Evolutionary conservation across 2,888 invertebrate genomes (phyloP), one percentile per base, ranked within the genome.

Genomic region (Cheilosia urbana): DNA sequence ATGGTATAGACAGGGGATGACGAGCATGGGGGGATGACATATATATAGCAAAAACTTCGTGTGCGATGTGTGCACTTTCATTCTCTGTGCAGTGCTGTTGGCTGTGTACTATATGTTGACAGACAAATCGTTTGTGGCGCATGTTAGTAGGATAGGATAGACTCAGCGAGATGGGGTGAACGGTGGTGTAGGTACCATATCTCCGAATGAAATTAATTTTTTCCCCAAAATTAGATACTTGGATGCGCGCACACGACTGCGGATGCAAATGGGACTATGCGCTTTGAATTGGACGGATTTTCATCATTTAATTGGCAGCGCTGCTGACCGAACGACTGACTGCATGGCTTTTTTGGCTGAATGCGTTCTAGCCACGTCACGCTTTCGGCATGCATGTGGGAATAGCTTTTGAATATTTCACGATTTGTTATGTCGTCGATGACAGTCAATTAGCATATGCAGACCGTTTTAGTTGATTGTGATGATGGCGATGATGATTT

Each of bases 361-460:
- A 24, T 30, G 68, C 55, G 45, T 57, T 63, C 40, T 57, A 60
- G 55, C n/a, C 45, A 51, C 73, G 75, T 75, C 75, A 84, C 71
- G 75, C 62, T 63, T 45, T 53, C 42, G 83, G 68, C 73, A 72
- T 69, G 63, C 83, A 75, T 60, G 58, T 75, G 79, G 21, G 79
- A 79, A 84, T 84, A 65, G 68, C 60, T 71, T 75, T 73, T 49
- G 53, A 60, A 84, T 84, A 84, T 75, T 84, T 80, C 51, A 80
- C 75, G 40, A 84, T 80, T 76, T 62, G 66, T 71, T 75, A 80
- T 80, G 66, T 66, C 63, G 60, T 71, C 80, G 80, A 80, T 84
- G 84, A 84, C 75, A 84, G 84, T 75, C 84, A 84, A 84, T 84
- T 84, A 84, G 71, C 80, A 80, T 69, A 65, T 83, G 71, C 63